Evolutionary conservation across 2,888 invertebrate species (phyloP).

Genomic region (Capitulum mitella): DNA sequence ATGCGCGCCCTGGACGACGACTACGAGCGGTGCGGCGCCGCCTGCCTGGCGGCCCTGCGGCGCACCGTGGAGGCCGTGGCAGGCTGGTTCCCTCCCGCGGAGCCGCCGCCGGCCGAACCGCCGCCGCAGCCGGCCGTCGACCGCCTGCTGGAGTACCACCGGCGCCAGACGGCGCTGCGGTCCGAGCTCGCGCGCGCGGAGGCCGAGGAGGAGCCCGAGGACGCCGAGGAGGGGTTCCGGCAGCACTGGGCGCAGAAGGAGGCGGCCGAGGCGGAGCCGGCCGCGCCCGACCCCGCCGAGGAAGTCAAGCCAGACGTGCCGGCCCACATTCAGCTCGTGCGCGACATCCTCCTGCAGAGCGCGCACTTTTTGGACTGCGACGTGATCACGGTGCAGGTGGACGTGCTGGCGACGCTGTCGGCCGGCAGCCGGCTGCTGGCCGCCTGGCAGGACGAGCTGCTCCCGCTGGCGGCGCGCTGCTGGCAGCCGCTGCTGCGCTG

Average conservation of each 20-base stretch:
- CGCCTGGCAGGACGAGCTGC: constrained; percentile 15
- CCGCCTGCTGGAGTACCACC: constrained; percentile 9
- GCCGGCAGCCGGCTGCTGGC: not conserved
- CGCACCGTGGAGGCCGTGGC: not conserved
- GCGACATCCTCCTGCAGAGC: not conserved
- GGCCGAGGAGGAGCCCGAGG: not conserved
- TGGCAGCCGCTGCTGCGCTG: constrained; percentile 22
- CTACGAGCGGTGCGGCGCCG: constrained; percentile 70
- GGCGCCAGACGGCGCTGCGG: constrained; percentile 12
- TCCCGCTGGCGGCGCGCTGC: constrained; percentile 19
- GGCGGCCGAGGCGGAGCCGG: not conserved
- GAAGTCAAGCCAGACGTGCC: not conserved
- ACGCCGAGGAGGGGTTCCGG: not conserved
- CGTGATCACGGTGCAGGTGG: not conserved
- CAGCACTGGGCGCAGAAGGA: not conserved
- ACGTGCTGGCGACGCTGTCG: not conserved
- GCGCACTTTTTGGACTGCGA: constrained; percentile 8
- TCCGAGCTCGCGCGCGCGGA: not conserved
- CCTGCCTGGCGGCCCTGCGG: constrained; percentile 1
- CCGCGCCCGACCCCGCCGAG: not conserved
- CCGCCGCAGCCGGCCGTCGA: not conserved
- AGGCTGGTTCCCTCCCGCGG: not conserved
- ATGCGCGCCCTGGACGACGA: constrained; percentile 85
- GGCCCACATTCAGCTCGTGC: not conserved
- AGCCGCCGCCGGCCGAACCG: constrained; percentile 9